phyloP scores from a whole-genome alignment of 2,113 vertebrate species.

The Tachysurus vachellii region DNA sequence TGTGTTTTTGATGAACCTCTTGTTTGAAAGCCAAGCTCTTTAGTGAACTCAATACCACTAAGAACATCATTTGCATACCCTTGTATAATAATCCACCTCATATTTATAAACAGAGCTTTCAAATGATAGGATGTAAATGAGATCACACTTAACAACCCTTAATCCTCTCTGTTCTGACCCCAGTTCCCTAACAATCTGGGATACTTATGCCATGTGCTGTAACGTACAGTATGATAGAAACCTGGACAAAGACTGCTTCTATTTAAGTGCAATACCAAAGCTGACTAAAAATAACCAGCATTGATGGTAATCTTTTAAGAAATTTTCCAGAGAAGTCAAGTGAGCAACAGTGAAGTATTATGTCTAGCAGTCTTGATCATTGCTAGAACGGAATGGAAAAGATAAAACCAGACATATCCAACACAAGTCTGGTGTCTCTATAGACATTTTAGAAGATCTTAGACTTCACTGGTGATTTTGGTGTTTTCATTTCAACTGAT shows the following conservation, averaged over 20 bases:
- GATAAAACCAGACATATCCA: neutral
- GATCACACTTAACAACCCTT: neutral
- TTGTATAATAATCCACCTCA: neutral
- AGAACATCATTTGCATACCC: neutral
- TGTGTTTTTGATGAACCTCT: neutral
- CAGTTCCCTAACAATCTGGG: too few species aligned
- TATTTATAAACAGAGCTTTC: neutral
- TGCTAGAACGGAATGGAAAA: too few species aligned
- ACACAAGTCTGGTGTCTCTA: neutral
- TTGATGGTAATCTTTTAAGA: neutral
- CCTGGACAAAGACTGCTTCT: too few species aligned
- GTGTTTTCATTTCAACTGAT: neutral
- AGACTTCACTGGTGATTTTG: neutral
- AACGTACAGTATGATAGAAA: too few species aligned
- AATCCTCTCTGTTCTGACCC: too few species aligned
- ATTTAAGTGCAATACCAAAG: neutral
- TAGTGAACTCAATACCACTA: neutral
- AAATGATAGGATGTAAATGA: neutral
- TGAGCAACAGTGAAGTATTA: neutral
- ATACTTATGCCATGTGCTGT: too few species aligned
- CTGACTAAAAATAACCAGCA: neutral
- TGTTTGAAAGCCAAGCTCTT: neutral
- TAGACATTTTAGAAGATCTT: neutral
- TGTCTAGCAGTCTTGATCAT: neutral
- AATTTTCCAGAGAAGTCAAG: neutral